phyloP scores from a whole-genome alignment of 2,888 invertebrate genomes.

The Thysanoteuthis rhombus region DNA sequence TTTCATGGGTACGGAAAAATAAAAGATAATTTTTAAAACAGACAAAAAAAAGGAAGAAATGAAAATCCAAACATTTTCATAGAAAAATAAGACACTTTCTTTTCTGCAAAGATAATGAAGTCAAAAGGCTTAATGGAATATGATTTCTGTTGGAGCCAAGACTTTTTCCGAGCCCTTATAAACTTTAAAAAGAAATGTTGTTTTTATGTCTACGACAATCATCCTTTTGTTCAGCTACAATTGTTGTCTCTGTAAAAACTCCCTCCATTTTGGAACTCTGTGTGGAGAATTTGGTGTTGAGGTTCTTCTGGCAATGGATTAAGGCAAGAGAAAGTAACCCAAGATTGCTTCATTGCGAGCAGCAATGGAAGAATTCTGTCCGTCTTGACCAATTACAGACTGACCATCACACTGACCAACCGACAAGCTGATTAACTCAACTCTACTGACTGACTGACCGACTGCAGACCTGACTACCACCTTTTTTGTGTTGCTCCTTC shows the following conservation, averaged over 20 bases:
- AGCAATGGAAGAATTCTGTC: background rate
- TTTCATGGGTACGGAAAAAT: background rate
- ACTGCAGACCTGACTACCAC: background rate
- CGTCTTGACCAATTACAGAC: background rate
- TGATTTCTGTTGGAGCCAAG: background rate
- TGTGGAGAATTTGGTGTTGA: background rate
- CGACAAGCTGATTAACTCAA: background rate
- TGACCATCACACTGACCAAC: background rate
- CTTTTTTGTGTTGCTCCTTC: background rate
- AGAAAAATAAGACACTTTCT: no score
- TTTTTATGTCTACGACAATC: constrained; percentile 29
- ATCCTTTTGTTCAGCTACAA: background rate
- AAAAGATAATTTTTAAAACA: background rate
- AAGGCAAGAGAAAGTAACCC: background rate
- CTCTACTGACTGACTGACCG: background rate
- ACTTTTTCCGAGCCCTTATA: constrained; percentile 27
- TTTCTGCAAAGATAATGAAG: no score
- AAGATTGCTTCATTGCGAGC: background rate
- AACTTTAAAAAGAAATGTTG: background rate
- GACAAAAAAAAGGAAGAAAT: background rate
- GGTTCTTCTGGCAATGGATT: background rate
- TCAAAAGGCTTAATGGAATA: no score
- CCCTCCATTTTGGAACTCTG: background rate
- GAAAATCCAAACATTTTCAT: no score
- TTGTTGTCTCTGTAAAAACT: background rate